phyloP scores from a whole-genome alignment of 1,140 invertebrate genomes.

The Brachionus sp. region DNA sequence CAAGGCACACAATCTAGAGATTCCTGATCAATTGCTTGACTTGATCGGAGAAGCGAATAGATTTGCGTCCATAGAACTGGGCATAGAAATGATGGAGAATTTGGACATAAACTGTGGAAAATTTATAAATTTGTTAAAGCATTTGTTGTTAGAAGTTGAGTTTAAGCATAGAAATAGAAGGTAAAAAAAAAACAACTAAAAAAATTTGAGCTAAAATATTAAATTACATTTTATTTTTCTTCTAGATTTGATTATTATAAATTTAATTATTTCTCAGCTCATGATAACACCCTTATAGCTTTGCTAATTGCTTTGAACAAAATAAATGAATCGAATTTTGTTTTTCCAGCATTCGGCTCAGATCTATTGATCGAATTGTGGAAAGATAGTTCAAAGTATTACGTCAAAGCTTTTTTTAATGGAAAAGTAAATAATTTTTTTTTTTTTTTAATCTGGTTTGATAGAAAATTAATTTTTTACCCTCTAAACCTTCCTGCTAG shows the following conservation, averaged over 20 bases:
- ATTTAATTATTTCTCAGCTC: conserved; percentile 37
- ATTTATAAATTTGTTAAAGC: conserved; percentile 9
- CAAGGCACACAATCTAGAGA: background rate
- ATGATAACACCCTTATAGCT: conserved; percentile 38
- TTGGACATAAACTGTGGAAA: background rate
- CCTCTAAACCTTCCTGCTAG: no score
- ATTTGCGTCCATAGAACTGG: background rate
- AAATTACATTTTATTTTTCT: background rate
- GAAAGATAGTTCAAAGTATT: background rate
- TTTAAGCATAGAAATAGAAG: background rate
- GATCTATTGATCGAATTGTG: conserved; percentile 24
- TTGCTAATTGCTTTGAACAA: background rate
- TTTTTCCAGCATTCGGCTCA: background rate
- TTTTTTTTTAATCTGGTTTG: background rate
- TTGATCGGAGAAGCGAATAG: background rate
- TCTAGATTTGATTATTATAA: conserved; percentile 42
- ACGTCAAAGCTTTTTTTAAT: conserved; percentile 5
- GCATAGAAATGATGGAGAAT: conserved; percentile 37
- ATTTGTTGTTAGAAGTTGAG: background rate
- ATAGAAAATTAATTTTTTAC: no score
- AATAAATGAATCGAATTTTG: conserved; percentile 2
- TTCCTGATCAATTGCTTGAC: background rate
- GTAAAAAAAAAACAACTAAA: background rate
- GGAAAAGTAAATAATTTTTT: background rate
- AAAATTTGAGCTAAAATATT: background rate